Conservation (phyloP, 1,140 invertebrate species). For the Nephotettix cincticeps region DNA sequence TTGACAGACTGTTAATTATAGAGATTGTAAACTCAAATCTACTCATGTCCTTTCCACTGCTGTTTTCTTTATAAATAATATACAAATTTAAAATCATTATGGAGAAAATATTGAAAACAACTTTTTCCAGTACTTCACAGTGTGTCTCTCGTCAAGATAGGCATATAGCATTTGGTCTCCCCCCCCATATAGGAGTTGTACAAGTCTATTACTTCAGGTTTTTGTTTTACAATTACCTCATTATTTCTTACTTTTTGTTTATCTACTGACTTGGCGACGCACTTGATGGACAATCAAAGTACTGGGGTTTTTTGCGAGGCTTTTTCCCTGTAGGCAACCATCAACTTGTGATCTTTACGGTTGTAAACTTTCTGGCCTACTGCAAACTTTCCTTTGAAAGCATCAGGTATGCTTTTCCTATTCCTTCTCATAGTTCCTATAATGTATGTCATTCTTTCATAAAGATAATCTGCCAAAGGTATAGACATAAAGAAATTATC, state of each 20-base stretch:
- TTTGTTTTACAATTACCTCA: conserved; percentile 2
- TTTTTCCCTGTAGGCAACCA: background rate
- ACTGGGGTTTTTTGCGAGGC: background rate
- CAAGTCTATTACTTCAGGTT: conserved; percentile 4
- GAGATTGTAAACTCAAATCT: background rate
- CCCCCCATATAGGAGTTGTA: conserved; percentile 36
- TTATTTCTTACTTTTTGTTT: conserved; percentile 6
- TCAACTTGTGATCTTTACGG: background rate
- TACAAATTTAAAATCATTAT: conserved; percentile 17
- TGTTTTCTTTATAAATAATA: conserved; percentile 18
- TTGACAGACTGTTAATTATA: background rate
- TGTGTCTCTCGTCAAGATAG: conserved; percentile 33
- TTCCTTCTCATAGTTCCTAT: conserved; percentile 18
- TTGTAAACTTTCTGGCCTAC: conserved; percentile 14
- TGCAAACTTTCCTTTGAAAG: conserved; percentile 1
- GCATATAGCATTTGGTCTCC: conserved; percentile 33
- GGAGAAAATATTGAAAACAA: conserved; percentile 32
- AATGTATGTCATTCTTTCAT: background rate
- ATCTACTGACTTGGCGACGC: background rate
- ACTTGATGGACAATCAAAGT: background rate
- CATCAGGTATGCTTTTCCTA: conserved; percentile 7
- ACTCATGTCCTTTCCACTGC: background rate
- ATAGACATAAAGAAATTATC: conserved; percentile 33
- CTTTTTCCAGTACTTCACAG: conserved; percentile 38
- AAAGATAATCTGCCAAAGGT: conserved; percentile 3